Conservation (phyloP, 2,888 invertebrate genomes). For the Lasioglossum pauxillum region DNA sequence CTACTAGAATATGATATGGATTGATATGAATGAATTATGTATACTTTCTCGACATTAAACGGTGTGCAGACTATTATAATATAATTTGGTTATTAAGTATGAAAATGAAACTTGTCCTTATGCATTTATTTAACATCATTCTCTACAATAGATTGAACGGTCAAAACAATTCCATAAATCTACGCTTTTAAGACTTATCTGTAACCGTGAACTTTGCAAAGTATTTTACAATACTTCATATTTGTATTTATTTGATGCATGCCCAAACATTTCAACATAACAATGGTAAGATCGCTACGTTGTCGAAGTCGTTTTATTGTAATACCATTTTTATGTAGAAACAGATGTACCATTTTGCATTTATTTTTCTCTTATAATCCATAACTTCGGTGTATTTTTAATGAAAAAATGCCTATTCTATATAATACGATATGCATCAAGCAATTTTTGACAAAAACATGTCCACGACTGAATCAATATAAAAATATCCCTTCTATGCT, state of each 20-base stretch:
- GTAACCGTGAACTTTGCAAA: slow-evolving; percentile 56
- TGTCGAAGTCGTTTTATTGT: slow-evolving; percentile 10
- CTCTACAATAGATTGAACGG: slow-evolving; percentile 70
- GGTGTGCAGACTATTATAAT: slow-evolving; percentile 23
- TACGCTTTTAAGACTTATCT: slow-evolving; percentile 65
- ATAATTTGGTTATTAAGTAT: slow-evolving; percentile 41
- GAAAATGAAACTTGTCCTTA: slow-evolving; percentile 54
- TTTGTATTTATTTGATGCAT: slow-evolving; percentile 57
- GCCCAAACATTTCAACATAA: slow-evolving; percentile 53
- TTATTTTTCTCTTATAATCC: slow-evolving; percentile 24
- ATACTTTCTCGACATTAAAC: slow-evolving; percentile 33
- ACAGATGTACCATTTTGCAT: slow-evolving; percentile 30
- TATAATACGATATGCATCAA: slow-evolving; percentile 58
- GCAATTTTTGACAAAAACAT: slow-evolving; percentile 60
- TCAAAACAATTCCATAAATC: slow-evolving; percentile 72
- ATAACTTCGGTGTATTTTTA: slow-evolving; percentile 44
- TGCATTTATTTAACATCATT: slow-evolving; percentile 72
- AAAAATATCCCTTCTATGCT: slow-evolving; percentile 82
- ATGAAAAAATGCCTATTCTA: slow-evolving; percentile 55
- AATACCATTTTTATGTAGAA: slow-evolving; percentile 47
- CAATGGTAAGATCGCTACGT: slow-evolving; percentile 41
- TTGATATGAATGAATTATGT: slow-evolving; percentile 19
- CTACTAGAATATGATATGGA: slow-evolving; percentile 43
- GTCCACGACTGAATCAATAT: slow-evolving; percentile 76
- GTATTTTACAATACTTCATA: slow-evolving; percentile 56